Evolutionary conservation across 2,113 vertebrate genomes (phyloP).

Genomic region (Myxocyprinus asiaticus): DNA sequence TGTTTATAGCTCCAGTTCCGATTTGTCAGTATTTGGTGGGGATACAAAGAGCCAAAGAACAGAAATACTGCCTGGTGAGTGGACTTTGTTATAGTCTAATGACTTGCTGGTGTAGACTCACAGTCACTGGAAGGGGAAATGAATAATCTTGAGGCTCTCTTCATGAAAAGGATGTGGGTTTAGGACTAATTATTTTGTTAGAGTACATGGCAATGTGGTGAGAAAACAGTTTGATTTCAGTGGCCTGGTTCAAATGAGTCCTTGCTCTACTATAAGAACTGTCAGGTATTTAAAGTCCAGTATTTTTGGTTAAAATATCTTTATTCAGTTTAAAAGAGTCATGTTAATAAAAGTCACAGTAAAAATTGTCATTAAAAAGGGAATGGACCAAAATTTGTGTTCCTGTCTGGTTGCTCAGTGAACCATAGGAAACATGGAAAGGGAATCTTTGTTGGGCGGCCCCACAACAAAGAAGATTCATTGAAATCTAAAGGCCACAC

Average conservation of each 20-base stretch:
- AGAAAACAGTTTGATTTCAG: too few species aligned
- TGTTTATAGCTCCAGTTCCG: background rate
- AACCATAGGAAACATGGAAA: slow-evolving; percentile 4
- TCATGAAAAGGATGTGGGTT: too few species aligned
- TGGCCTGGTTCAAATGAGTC: too few species aligned
- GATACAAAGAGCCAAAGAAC: background rate
- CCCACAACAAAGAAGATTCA: slow-evolving; percentile 27
- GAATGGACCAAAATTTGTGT: background rate
- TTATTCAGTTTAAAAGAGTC: slow-evolving; percentile 40
- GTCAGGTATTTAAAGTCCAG: background rate
- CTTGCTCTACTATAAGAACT: too few species aligned
- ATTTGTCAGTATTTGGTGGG: background rate
- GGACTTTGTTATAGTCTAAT: background rate
- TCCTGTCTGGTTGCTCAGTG: background rate
- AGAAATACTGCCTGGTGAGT: background rate
- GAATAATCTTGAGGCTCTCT: too few species aligned
- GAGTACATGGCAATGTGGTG: too few species aligned
- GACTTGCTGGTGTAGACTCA: too few species aligned
- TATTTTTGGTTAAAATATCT: slow-evolving; percentile 24
- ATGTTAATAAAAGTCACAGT: slow-evolving; percentile 73
- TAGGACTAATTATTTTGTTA: too few species aligned
- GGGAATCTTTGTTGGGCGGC: background rate
- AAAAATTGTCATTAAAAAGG: slow-evolving; percentile 30
- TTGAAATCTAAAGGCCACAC: slow-evolving; percentile 79
- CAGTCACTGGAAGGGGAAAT: too few species aligned